Evolutionary conservation across 2,797 vertebrate species (phyloP), one percentile per base, ranked within the genome.

Genomic region (Sciurus carolinensis): DNA sequence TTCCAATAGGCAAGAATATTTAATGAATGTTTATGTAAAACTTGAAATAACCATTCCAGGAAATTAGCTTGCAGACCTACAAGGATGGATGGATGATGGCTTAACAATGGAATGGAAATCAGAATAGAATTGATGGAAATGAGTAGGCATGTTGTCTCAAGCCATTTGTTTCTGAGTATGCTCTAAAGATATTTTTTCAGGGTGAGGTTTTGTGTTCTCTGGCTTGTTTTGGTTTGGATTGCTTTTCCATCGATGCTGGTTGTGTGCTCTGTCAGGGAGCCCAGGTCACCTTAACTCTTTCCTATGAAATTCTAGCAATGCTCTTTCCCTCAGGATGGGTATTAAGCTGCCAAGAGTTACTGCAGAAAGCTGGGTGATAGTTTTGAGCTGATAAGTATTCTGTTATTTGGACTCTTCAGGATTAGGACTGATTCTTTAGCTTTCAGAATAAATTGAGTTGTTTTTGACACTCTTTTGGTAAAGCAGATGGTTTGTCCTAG

Each of bases 11-110:
- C 2, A 94, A 96, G 54, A 86, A 88, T 7, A 11, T 67, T 52
- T 94, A 85, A 95, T 1, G 0, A 57, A 96, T 95, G 8, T 3
- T 24, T 66, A 42, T 77, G 0, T 95, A 79, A 97, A 96, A 36
- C 11, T 59, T 80, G 12, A 85, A 96, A 79, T 44, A 89, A 36
- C 26, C 3, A 73, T 95, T 95, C 42, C 36, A 90, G 72, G 69
- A 93, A 96, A 91, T 20, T 62, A 80, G 3, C 81, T 54, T 82
- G 71, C 59, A 79, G 30, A 14, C 30, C 26, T 30, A 8, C 42
- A n/a, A 20, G 18, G 13, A 82, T 92, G 80, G 76, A 87, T 84
- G 26, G 26, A 73, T 57, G 47, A 3, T 88, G 94, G 79, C 24
- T n/a, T 75, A 85, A 79, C 4, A 47, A 28, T 57, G 13, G 83